Evolutionary conservation across 2,888 invertebrate genomes (phyloP).

Genomic region (Lasioglossum zephyrum): DNA sequence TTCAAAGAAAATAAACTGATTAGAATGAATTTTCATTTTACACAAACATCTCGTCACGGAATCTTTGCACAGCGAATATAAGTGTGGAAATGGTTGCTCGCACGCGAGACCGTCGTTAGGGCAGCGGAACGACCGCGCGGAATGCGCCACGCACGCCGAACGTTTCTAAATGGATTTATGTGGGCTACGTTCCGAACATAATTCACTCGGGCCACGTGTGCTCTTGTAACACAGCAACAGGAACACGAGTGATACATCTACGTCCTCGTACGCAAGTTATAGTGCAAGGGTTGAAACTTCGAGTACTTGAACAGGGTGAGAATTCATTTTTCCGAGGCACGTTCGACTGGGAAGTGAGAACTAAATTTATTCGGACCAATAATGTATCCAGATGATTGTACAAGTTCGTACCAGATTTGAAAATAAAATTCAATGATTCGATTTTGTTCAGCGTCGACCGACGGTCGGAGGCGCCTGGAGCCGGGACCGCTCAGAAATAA

Average conservation of each 20-base stretch:
- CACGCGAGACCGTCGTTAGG: constrained; percentile 7
- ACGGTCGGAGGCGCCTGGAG: too few species aligned
- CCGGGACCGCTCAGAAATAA: too few species aligned
- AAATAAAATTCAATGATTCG: too few species aligned
- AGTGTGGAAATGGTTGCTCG: background rate
- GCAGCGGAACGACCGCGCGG: constrained; percentile 26
- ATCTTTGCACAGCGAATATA: background rate
- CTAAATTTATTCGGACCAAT: background rate
- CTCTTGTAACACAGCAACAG: constrained; percentile 6
- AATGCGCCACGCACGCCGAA: constrained; percentile 53
- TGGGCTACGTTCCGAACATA: constrained; percentile 65
- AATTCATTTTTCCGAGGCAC: background rate
- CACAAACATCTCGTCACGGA: background rate
- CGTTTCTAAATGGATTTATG: constrained; percentile 76
- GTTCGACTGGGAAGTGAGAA: background rate
- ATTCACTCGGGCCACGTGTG: constrained; percentile 63
- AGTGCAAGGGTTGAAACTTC: background rate
- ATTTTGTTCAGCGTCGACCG: too few species aligned
- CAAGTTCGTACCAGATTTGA: too few species aligned
- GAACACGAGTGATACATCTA: background rate
- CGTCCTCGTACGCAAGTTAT: background rate
- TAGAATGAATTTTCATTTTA: too few species aligned
- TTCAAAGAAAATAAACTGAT: too few species aligned
- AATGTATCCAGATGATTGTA: too few species aligned
- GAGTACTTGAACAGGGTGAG: background rate